Evolutionary conservation across 2,113 vertebrate species (phyloP), one percentile per base, ranked within the genome.

Genomic region (Hemicordylus capensis): DNA sequence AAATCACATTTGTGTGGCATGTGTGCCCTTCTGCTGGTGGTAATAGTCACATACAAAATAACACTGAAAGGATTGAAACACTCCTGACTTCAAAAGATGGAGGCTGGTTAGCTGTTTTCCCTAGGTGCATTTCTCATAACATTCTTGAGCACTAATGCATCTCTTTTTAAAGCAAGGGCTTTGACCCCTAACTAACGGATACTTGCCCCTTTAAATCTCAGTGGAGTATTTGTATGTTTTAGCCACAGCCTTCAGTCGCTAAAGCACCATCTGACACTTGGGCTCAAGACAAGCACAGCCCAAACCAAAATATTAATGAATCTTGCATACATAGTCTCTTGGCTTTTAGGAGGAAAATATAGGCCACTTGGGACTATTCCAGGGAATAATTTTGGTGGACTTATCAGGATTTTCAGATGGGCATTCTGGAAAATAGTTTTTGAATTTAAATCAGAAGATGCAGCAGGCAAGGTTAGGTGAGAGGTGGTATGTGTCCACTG

Each of bases 1-100:
- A n/a, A 74, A 4, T 44, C 64, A 7, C 69, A 67, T 85, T 46
- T n/a, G n/a, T n/a, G n/a, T n/a, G n/a, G n/a, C n/a, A n/a, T 1
- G 2, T 73, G 86, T 78, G 88, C 39, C 4, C 15, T 28, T 1
- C 37, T 22, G 17, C 67, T 87, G n/a, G 10, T 75, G 54, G 86
- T 88, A 86, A 54, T 46, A 80, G 15, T 44, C 80, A 54, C 70
- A 37, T 81, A 34, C n/a, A 1, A 0, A 0, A 17, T n/a, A 0
- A 75, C 83, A 85, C 84, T 17, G 0, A 3, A 0, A 0, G 76
- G 19, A 72, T 85, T 6, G 31, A 67, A 88, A 76, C 44, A 11
- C 48, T 90, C 79, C 54, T 85, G 86, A 56, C 61, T 89, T 84
- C 69, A 64, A 87, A 44, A 54, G 11, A 56, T 79, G 37, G 20